A percentile compares a stretch with the other conserved stretches of the same genome.
phyloP scores from a whole-genome alignment of 37 sponge, comb jelly and placozoan genomes.

The Mnemiopsis leidyi region DNA sequence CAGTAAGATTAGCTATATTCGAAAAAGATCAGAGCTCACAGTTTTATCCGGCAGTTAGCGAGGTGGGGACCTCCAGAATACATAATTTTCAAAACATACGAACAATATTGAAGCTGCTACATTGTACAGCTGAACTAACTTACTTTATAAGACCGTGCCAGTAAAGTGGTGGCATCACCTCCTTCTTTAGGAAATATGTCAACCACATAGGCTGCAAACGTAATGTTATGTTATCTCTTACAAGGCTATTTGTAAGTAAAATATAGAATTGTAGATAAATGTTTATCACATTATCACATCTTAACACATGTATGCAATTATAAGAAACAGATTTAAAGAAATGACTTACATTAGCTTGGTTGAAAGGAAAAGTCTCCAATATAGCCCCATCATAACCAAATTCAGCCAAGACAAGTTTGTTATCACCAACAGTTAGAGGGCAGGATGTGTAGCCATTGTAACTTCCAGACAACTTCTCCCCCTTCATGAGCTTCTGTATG shows the following conservation, averaged over 20 bases:
- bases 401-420: slow-evolving; percentile 84
- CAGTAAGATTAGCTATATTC: too few species aligned
- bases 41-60: too few species aligned
- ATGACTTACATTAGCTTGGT: slow-evolving; percentile 83
- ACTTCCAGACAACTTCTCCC: slow-evolving; percentile 68
- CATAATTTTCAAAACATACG: too few species aligned
- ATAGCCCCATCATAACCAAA: slow-evolving; percentile 83
- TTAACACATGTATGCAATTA: too few species aligned
- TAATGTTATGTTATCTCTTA: neutral
- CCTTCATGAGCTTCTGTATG: slow-evolving; percentile 73
- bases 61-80: too few species aligned
- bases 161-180: slow-evolving; percentile 79
- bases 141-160: slow-evolving; percentile 81
- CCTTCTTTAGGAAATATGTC: slow-evolving; percentile 79
- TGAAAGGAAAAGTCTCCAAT: slow-evolving; percentile 87
- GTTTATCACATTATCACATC: neutral
- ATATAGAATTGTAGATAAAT: neutral
- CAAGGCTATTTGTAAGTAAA: too few species aligned
- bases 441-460: slow-evolving; percentile 93
- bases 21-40: too few species aligned
- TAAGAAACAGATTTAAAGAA: too few species aligned
- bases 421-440: slow-evolving; percentile 80
- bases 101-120: too few species aligned
- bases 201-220: slow-evolving; percentile 68
- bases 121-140: too few species aligned